These are phyloP conservation scores for Scatophagus argus DNA, from an alignment of 2,113 vertebrate genomes.

Conservation along the genomic window DNA sequence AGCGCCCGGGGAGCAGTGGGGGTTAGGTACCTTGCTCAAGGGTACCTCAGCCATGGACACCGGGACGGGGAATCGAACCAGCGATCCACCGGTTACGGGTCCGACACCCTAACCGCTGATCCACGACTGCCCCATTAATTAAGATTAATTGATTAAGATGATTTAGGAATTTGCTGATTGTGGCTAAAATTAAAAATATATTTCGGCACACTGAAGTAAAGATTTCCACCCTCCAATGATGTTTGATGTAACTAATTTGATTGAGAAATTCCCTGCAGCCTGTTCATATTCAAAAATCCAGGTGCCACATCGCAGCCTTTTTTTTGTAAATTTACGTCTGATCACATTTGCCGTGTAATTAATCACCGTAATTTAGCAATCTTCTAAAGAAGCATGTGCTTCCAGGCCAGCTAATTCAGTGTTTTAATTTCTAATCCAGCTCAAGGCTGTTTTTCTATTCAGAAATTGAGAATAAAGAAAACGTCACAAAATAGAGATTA, in stretches of 20 bases:
- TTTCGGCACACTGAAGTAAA: constrained; percentile 16
- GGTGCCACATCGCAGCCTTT: constrained; percentile 46
- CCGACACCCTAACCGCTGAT: too few species aligned
- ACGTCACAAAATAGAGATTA: constrained; percentile 1
- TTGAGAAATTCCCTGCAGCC: constrained; percentile 52
- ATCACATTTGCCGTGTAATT: constrained; percentile 77
- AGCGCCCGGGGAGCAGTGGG: too few species aligned
- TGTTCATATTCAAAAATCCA: constrained; percentile 58
- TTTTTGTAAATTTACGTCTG: constrained; percentile 67
- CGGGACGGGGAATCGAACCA: too few species aligned
- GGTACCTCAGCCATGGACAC: too few species aligned
- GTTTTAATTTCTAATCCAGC: constrained; percentile 50
- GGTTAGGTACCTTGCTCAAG: too few species aligned
- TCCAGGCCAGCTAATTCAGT: constrained; percentile 45
- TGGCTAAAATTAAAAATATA: constrained; percentile 27
- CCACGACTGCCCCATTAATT: too few species aligned
- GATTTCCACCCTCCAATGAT: constrained; percentile 62
- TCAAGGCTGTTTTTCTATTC: constrained; percentile 3
- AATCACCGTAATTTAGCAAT: constrained; percentile 71
- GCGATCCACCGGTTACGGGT: too few species aligned
- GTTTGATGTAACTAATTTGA: constrained; percentile 64
- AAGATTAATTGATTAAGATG: constrained; percentile 3
- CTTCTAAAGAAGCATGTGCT: constrained; percentile 50
- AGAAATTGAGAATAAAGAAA: neutral
- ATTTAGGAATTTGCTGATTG: constrained; percentile 24